Evolutionary conservation across 2,797 vertebrate genomes (phyloP).

Genomic region (Mormyrus proboscirostris): DNA sequence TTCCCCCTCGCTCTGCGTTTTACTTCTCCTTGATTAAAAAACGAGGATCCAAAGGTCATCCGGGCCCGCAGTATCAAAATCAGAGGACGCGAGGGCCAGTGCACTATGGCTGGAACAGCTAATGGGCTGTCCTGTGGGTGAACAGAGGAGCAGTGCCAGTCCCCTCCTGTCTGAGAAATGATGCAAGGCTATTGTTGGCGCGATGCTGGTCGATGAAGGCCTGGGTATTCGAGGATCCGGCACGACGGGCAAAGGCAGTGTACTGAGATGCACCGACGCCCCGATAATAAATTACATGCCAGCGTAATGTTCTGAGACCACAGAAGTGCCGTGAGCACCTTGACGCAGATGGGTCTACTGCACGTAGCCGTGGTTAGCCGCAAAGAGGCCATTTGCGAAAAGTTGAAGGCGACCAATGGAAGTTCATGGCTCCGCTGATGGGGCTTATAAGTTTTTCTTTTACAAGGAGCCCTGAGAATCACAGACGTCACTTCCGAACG

Average conservation of each 20-base stretch:
- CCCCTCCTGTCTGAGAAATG: neutral
- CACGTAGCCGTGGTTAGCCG: neutral
- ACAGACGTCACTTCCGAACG: conserved; percentile 10
- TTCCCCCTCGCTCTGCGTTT: neutral
- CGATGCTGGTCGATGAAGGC: neutral
- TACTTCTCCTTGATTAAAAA: conserved; percentile 8
- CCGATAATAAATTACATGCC: neutral
- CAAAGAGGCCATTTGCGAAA: neutral
- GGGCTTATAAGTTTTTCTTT: neutral
- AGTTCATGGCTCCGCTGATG: neutral
- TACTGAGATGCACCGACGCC: neutral
- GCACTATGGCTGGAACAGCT: neutral
- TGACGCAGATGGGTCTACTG: neutral
- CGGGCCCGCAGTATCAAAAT: neutral
- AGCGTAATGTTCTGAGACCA: neutral
- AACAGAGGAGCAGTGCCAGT: neutral
- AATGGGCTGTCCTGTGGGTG: neutral
- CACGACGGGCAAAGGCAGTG: neutral
- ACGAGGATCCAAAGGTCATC: neutral
- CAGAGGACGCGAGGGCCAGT: neutral
- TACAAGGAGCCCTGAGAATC: neutral
- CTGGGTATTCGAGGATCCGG: neutral
- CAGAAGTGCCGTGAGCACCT: neutral
- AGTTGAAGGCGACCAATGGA: neutral
- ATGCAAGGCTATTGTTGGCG: neutral